phyloP scores from a whole-genome alignment of 2,888 invertebrate species.

The Drosophila atripex region DNA sequence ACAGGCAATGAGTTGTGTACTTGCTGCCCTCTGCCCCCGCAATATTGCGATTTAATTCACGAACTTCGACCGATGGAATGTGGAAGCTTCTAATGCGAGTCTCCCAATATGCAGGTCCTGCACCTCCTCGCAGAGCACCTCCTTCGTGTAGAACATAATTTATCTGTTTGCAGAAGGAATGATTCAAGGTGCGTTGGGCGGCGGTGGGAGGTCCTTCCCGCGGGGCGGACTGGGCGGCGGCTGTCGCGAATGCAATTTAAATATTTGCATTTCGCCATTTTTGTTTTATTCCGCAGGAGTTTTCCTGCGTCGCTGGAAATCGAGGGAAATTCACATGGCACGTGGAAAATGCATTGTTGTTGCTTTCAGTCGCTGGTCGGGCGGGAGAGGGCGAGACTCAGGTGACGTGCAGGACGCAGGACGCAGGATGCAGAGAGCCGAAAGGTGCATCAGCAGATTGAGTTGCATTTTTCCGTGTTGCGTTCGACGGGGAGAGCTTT shows the following conservation, averaged over 20 bases:
- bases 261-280: conserved; percentile 75
- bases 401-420: not conserved
- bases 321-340: conserved; percentile 22
- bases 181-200: conserved; percentile 70
- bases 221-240: conserved; percentile 37
- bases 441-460: conserved; percentile 27
- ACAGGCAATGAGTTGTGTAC: conserved; percentile 39
- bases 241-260: conserved; percentile 79
- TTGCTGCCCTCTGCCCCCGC: not conserved
- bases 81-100: not conserved
- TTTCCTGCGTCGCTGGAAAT: conserved; percentile 9
- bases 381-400: not conserved
- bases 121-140: not conserved
- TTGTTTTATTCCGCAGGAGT: conserved; percentile 54
- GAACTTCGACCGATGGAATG: not conserved
- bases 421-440: not conserved
- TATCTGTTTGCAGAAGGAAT: conserved; percentile 78
- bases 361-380: conserved; percentile 26
- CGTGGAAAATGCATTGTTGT: conserved; percentile 32
- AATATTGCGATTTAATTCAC: not conserved
- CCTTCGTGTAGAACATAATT: conserved; percentile 77
- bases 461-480: conserved; percentile 10
- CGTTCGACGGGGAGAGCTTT: conserved; percentile 3
- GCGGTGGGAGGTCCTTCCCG: not conserved
- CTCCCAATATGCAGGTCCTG: too few relatives aligned